phyloP scores from a whole-genome alignment of 2,797 vertebrate species.

The Lepidocolaptes lacrymiger region DNA sequence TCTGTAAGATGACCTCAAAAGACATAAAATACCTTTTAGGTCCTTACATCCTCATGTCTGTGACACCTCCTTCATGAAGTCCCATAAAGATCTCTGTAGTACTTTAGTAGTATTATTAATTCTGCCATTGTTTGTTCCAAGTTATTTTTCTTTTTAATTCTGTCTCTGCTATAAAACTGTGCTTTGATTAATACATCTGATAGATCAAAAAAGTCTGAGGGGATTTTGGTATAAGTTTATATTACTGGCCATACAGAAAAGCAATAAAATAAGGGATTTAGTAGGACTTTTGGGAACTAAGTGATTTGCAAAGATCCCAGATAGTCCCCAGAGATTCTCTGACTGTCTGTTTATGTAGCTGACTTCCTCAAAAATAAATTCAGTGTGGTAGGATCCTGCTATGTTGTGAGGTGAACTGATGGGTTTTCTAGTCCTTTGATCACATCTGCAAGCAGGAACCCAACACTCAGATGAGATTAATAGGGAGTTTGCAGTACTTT shows the following conservation, averaged over 20 bases:
- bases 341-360: neutral
- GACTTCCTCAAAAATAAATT: neutral
- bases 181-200: neutral
- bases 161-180: neutral
- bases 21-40: neutral
- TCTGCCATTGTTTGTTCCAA: rapidly evolving
- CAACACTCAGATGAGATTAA: neutral
- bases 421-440: neutral
- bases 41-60: neutral
- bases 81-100: neutral
- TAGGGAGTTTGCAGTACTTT: neutral
- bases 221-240: neutral
- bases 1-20: neutral
- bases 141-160: neutral
- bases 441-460: neutral
- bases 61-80: neutral
- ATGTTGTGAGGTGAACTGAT: neutral
- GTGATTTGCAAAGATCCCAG: neutral
- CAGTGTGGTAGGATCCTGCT: neutral
- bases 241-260: neutral
- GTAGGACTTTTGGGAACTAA: neutral
- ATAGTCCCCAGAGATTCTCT: neutral
- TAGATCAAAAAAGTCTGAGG: neutral
- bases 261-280: neutral
- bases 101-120: neutral